Percentiles rank a stretch among this genome's conserved stretches.
Conservation (phyloP, 2,797 vertebrate species). For the Thunnus albacares region DNA sequence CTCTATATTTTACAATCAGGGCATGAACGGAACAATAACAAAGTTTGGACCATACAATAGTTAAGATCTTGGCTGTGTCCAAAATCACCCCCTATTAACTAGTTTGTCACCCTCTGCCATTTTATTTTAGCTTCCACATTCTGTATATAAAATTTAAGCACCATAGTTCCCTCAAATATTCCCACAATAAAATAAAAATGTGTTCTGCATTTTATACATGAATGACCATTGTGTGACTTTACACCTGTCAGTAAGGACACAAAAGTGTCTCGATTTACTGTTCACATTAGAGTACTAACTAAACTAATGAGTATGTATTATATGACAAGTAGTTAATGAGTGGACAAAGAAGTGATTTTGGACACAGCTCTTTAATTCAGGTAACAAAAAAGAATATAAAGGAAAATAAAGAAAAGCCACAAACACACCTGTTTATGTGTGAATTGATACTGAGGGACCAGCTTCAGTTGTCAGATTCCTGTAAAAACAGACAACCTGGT, state of each 20-base stretch:
- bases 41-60: neutral
- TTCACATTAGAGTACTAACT: no score
- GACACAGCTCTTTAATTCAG: neutral
- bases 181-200: neutral
- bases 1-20: neutral
- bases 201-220: neutral
- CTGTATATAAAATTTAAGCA: neutral
- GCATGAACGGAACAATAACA: no score
- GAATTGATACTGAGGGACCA: slow-evolving; percentile 13
- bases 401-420: neutral
- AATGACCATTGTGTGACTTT: neutral
- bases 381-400: neutral
- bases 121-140: neutral
- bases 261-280: neutral
- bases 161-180: neutral
- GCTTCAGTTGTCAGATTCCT: slow-evolving; percentile 15
- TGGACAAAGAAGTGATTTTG: neutral
- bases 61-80: neutral
- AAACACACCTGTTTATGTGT: slow-evolving; percentile 14
- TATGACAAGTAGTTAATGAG: neutral
- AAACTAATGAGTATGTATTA: no score
- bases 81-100: neutral
- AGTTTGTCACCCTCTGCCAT: neutral
- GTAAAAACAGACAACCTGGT: slow-evolving; percentile 58
- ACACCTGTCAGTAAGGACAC: neutral